Evolutionary conservation across 2,113 vertebrate species (phyloP), one percentile per base, ranked within the genome.

Genomic region (Ramphastos sulfuratus): DNA sequence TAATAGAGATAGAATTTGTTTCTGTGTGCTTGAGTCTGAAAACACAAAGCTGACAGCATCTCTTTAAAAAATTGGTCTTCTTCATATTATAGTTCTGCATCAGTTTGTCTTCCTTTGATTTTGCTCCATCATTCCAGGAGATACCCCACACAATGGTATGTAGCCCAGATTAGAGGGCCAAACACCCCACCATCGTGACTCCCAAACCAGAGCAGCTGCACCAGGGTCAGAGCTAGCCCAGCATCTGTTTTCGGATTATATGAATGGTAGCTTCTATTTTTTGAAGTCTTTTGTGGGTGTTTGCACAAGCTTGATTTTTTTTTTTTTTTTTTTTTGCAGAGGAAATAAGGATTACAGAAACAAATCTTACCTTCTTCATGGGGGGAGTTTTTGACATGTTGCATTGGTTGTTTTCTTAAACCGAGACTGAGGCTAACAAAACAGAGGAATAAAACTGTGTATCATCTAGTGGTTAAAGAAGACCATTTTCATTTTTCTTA

Each of bases 191-290:
- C 28, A 61, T 30, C 24, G 6, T 46, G 50, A 37, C 28, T 75
- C 30, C 33, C 1, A 0, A 78, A 31, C 18, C 33, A 44, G 15
- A 72, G 54, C 31, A 91, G 61, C 77, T 87, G 69, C 66, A 54
- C 6, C 20, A 33, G 69, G n/a, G 28, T 33, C 52, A 5, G 78
- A 74, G 72, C 75, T 82, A 67, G 67, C 75, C 81, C 46, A 78
- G 65, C 76, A 52, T 67, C 50, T 66, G 17, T 85, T 94, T 82
- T 78, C 73, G 77, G 70, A n/a, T 89, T 0, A 71, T 63, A 15
- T 80, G 79, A 92, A 93, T 84, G 60, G 42, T 54, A 74, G 30
- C 84, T 82, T 82, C 60, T 89, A 15, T 90, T 94, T 93, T 42
- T 44, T 92, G 58, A 73, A 74, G 61, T 14, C 71, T 87, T 93